These are phyloP conservation scores for Schizaphis graminum DNA, from an alignment of 2,888 invertebrate genomes.

Conservation along the genomic window DNA sequence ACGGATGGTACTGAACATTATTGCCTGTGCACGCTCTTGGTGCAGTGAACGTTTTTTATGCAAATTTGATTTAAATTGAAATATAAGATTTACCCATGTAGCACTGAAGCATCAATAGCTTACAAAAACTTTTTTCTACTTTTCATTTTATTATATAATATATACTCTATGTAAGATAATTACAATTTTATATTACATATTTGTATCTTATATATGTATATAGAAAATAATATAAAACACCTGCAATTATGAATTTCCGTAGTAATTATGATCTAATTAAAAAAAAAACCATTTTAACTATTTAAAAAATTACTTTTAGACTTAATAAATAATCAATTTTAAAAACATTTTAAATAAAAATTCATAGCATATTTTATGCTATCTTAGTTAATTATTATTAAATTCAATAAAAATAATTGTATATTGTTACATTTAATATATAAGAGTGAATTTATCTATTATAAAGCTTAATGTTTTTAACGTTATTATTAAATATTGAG, in stretches of 20 bases:
- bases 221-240: not conserved
- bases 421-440: not conserved
- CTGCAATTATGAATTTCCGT: not conserved
- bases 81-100: not conserved
- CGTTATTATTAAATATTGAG: not conserved
- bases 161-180: too few relatives aligned
- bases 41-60: not conserved
- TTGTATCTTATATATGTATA: not conserved
- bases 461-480: not conserved
- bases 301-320: not conserved
- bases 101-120: not conserved
- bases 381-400: too few relatives aligned
- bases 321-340: not conserved
- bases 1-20: not conserved
- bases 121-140: too few relatives aligned
- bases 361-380: too few relatives aligned
- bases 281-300: not conserved
- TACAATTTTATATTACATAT: too few relatives aligned
- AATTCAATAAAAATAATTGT: not conserved
- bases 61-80: not conserved
- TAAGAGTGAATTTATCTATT: not conserved
- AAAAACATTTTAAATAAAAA: not conserved
- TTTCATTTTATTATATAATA: too few relatives aligned
- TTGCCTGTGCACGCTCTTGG: not conserved
- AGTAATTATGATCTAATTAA: not conserved